A percentile compares a stretch with the other conserved stretches of the same genome.
Conservation (phyloP, 2,797 vertebrate genomes). For the Paratrypauchen microcephalus region DNA sequence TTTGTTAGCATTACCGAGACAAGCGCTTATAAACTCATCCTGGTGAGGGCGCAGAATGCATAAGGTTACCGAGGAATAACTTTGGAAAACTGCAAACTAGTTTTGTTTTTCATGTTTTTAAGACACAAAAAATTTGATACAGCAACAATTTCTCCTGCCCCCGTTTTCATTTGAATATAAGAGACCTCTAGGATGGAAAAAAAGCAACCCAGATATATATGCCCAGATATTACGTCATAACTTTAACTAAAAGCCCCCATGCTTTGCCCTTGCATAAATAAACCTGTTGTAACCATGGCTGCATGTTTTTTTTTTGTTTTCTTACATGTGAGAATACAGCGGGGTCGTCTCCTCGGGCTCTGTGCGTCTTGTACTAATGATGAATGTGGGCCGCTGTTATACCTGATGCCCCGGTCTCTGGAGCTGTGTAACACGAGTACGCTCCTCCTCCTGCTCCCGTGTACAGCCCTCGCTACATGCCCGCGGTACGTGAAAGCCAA, state of each 20-base stretch:
- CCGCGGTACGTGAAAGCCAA: neutral
- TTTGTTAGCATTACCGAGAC: no score
- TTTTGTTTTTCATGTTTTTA: no score
- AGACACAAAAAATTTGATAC: no score
- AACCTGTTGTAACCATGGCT: neutral
- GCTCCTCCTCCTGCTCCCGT: neutral
- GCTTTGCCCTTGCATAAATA: neutral
- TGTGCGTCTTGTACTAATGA: neutral
- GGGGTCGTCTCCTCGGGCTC: neutral
- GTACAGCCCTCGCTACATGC: neutral
- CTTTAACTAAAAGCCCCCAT: no score
- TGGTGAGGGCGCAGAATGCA: no score
- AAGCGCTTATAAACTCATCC: no score
- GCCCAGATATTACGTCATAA: neutral
- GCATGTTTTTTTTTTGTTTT: slow-evolving; percentile 4
- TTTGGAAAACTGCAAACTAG: no score
- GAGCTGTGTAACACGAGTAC: neutral
- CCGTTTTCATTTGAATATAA: no score
- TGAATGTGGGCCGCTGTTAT: neutral
- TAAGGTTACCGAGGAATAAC: no score
- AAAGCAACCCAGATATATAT: neutral
- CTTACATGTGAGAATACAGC: neutral
- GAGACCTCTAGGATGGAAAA: no score
- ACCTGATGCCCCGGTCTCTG: slow-evolving; percentile 1
- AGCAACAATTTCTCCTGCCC: no score